Base-by-base conservation (phyloP, 2,888 invertebrate genomes). In the Cheilosia grossa region DNA sequence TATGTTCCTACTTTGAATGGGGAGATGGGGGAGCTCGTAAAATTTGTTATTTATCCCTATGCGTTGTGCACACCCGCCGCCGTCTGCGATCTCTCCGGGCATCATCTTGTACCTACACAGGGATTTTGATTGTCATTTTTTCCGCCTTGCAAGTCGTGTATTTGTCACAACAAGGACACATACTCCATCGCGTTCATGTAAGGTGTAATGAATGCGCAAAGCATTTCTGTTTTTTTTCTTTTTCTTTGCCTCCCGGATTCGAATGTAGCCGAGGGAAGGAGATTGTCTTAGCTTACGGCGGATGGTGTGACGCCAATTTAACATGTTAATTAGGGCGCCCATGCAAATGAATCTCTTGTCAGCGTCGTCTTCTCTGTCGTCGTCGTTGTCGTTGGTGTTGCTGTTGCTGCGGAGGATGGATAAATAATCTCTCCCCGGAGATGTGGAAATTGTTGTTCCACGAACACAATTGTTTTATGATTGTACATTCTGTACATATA, bases 251-350 rank as follows among this genome's bases (percentile, higher is more conserved):
- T 56, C 24, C 73, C 40, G 42, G 37, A 79, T 47, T 33, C 51
- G 33, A 27, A 27, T 27, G 27, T 24, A 37, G 64, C 47, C 42
- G 53, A 59, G 30, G 40, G 30, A 70, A 54, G 67, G 66, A 70
- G 79, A 70, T 74, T 79, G 58, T 80, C 69, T 75, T 79, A 74
- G 83, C 83, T 79, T 69, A 69, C 44, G 79, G 74, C 64, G 83
- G 81, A 77, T 80, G 85, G 72, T 85, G 81, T 81, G 78, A 81
- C 77, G 77, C 80, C 85, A 85, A 85, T 85, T 85, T 85, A 85
- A 85, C 85, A 85, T 85, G 85, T 81, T 85, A 85, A 85, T 85
- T 85, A 81, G 80, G 85, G 75, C 70, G 80, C 85, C 85, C 72
- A 85, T 81, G 75, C 85, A 85, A 81, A 85, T 85, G 80, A 85